phyloP scores from a whole-genome alignment of 2,797 vertebrate species.

The Smutsia temminckii region DNA sequence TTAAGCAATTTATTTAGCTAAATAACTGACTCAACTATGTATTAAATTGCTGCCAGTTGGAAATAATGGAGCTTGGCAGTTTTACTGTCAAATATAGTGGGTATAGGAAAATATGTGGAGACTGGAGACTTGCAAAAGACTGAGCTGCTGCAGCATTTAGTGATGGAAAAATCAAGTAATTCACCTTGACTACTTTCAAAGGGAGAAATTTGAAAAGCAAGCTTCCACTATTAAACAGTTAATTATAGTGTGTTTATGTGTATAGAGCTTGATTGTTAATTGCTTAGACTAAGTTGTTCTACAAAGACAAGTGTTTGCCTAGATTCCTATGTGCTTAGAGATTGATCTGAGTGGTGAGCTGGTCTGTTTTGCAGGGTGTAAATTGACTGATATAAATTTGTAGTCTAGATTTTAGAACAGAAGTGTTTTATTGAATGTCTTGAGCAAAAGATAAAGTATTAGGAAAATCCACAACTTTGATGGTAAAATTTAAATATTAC shows the following conservation, averaged over 20 bases:
- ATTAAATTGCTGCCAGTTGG: constrained; percentile 72
- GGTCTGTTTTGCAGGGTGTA: constrained; percentile 65
- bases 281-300: constrained; percentile 67
- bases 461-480: background rate
- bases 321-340: constrained; percentile 48
- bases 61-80: constrained; percentile 72
- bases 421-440: constrained; percentile 24
- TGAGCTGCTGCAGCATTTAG: constrained; percentile 58
- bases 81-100: constrained; percentile 73
- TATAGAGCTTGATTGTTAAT: constrained; percentile 73
- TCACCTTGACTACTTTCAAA: constrained; percentile 64
- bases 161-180: constrained; percentile 78
- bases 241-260: constrained; percentile 78
- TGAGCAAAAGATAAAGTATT: constrained; percentile 44
- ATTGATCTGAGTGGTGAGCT: constrained; percentile 23
- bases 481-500: background rate
- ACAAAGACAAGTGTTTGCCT: constrained; percentile 57
- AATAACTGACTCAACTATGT: constrained; percentile 72
- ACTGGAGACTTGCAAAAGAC: constrained; percentile 67
- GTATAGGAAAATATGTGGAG: constrained; percentile 73
- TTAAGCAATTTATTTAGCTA: constrained; percentile 78
- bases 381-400: constrained; percentile 63
- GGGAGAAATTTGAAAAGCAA: constrained; percentile 66
- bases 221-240: constrained; percentile 72
- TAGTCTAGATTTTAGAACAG: constrained; percentile 51